Base-by-base conservation (phyloP, 1,140 invertebrate species). In the Eriocheir sinensis region DNA sequence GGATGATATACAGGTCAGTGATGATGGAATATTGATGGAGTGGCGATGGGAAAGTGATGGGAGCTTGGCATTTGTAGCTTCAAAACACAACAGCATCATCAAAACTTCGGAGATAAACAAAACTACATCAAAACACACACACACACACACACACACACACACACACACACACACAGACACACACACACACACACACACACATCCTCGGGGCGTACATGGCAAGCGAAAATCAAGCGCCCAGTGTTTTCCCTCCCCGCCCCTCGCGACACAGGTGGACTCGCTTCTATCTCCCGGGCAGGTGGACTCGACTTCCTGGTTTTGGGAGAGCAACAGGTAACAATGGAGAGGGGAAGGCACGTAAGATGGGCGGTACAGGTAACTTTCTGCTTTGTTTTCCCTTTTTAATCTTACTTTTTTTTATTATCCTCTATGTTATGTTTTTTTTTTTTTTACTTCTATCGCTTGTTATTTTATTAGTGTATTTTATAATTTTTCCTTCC, bases 101-200 rank as follows among this genome's bases (percentile, higher is more conserved):
- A n/a, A n/a, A n/a, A n/a, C n/a, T n/a, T n/a, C n/a, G n/a, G n/a
- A n/a, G n/a, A n/a, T n/a, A n/a, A n/a, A n/a, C n/a, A n/a, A n/a
- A n/a, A n/a, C n/a, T n/a, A n/a, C n/a, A n/a, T n/a, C n/a, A n/a
- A n/a, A 15, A 72, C 60, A 72, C 60, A 72, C 60, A 72, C 60
- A 72, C 60, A 72, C 60, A 72, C 60, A 72, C 60, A 72, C 60
- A 72, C 60, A 72, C 60, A 72, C 60, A 72, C 60, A 72, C 60
- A 72, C 60, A 72, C 60, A 72, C 60, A 72, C 60, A 72, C 60
- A 72, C 60, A 72, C 60, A 72, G 12, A 72, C 60, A 72, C 60
- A 72, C 60, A 72, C 60, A 72, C 60, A 72, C 60, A 72, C 60
- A 72, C 60, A 72, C 60, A 72, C 60, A 72, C 60, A 72, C 60